These are phyloP conservation scores for Bucco capensis DNA, from an alignment of 2,113 vertebrate genomes.

Conservation along the genomic window DNA sequence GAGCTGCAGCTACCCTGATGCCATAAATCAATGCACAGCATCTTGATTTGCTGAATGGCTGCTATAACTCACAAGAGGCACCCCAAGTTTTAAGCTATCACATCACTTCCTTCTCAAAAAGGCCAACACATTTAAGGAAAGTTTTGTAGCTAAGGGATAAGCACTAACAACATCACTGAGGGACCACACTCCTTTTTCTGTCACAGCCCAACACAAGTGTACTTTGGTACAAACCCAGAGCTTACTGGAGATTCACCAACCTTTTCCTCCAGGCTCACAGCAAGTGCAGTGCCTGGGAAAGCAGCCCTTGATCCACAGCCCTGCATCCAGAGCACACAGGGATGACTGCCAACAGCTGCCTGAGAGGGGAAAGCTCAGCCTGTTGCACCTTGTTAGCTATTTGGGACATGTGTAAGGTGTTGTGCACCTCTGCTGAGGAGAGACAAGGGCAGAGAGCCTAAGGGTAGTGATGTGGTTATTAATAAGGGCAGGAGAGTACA, in stretches of 20 bases:
- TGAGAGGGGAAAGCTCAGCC: background rate
- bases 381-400: background rate
- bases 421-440: background rate
- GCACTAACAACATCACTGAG: background rate
- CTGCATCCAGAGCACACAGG: background rate
- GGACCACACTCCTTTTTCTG: background rate
- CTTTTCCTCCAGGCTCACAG: background rate
- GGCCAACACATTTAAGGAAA: background rate
- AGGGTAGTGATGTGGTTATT: background rate
- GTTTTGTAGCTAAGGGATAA: background rate
- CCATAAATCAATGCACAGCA: slow-evolving; percentile 17
- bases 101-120: background rate
- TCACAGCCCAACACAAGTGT: background rate
- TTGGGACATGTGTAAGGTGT: background rate
- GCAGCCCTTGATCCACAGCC: background rate
- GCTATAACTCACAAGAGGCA: slow-evolving; percentile 39
- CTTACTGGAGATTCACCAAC: background rate
- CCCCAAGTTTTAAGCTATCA: slow-evolving; percentile 1
- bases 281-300: background rate
- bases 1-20: background rate
- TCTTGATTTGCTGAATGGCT: background rate
- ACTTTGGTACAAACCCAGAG: background rate
- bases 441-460: background rate
- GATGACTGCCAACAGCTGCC: background rate
- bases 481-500: background rate